A percentile compares a stretch with the other conserved stretches of the same genome.
Evolutionary conservation across 2,888 invertebrate species (phyloP).

Genomic region (Noctua janthina): DNA sequence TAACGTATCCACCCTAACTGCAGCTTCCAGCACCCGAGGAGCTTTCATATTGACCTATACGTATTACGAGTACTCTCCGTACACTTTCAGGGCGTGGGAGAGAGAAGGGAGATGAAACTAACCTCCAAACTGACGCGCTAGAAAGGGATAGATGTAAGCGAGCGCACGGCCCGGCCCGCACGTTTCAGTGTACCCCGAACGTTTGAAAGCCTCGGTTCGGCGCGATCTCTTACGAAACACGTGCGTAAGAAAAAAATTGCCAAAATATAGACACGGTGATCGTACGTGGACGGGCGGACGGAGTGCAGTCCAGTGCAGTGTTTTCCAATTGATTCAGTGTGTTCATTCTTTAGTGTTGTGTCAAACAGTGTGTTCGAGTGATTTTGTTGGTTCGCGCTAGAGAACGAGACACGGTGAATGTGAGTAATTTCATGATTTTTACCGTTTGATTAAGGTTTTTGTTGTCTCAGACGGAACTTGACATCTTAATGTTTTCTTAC

Average conservation of each 20-base stretch:
- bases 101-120: constrained; percentile 72
- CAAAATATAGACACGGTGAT: constrained; percentile 70
- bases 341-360: constrained; percentile 62
- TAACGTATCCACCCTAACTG: constrained; percentile 83
- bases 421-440: constrained; percentile 64
- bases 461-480: background rate
- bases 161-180: constrained; percentile 82
- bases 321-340: constrained; percentile 65
- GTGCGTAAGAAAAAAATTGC: constrained; percentile 72
- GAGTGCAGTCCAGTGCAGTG: constrained; percentile 66
- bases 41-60: constrained; percentile 91
- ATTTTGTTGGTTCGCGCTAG: constrained; percentile 59
- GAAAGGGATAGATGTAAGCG: constrained; percentile 77
- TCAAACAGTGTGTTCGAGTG: constrained; percentile 60
- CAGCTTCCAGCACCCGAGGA: constrained; percentile 90
- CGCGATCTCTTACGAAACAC: constrained; percentile 70
- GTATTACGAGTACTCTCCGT: constrained; percentile 88
- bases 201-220: constrained; percentile 79
- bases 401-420: constrained; percentile 53
- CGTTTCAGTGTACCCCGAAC: constrained; percentile 85
- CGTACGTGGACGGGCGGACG: constrained; percentile 56
- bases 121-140: constrained; percentile 64
- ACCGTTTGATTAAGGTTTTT: constrained; percentile 23
- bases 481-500: background rate
- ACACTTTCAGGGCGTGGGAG: constrained; percentile 85